Evolutionary conservation across 2,797 vertebrate species (phyloP).

Genomic region (Smutsia gigantea): DNA sequence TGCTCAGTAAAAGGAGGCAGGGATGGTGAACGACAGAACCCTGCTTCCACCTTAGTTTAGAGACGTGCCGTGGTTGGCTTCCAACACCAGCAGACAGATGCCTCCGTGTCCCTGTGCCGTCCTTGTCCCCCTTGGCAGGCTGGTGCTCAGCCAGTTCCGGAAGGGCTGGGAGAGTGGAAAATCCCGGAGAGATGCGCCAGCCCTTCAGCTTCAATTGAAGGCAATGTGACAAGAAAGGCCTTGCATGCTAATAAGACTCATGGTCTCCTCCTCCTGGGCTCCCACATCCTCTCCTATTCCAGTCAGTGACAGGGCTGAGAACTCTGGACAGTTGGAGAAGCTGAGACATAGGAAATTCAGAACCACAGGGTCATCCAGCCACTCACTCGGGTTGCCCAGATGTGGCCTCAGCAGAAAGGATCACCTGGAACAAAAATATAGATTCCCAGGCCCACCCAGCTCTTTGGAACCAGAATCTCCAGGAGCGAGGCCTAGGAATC

Average conservation of each 20-base stretch:
- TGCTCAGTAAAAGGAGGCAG: not conserved
- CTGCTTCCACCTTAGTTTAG: not conserved
- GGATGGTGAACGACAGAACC: not conserved
- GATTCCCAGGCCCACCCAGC: not conserved
- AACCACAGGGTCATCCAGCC: not conserved
- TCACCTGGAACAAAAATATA: not conserved
- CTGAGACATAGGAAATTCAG: not conserved
- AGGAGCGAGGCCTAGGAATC: not conserved
- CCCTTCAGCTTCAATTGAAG: slow-evolving; percentile 54
- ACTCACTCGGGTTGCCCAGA: not conserved
- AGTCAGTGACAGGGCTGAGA: not conserved
- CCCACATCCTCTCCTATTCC: not conserved
- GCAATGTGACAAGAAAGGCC: slow-evolving; percentile 28
- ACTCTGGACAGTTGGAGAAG: not conserved
- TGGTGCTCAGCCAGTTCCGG: slow-evolving; percentile 45
- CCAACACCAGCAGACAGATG: not conserved
- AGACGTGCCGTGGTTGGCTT: not conserved
- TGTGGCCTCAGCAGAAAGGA: not conserved
- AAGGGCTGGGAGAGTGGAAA: slow-evolving; percentile 54
- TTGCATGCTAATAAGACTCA: not conserved
- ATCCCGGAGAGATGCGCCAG: not conserved
- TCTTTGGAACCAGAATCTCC: not conserved
- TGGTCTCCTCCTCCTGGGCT: not conserved
- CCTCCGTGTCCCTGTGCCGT: slow-evolving; percentile 10
- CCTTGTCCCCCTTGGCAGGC: slow-evolving; percentile 30